phyloP scores from a whole-genome alignment of 2,113 vertebrate genomes.

The Paedocypris sp. region DNA sequence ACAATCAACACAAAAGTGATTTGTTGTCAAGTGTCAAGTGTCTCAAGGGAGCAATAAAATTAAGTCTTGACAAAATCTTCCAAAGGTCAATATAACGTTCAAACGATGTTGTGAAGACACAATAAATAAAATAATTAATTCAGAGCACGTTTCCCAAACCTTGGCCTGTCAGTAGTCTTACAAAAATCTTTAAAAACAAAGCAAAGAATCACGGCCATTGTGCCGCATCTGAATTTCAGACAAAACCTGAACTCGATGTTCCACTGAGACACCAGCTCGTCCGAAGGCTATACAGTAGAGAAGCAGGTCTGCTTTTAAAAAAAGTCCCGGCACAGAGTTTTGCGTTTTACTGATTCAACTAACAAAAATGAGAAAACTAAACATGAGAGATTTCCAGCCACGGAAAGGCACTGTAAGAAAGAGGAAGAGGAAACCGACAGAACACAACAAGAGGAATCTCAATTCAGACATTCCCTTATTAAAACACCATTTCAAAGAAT shows the following conservation, averaged over 20 bases:
- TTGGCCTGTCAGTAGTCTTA: too few species aligned
- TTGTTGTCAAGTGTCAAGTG: background rate
- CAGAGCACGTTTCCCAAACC: too few species aligned
- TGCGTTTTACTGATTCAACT: too few species aligned
- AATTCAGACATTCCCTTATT: background rate
- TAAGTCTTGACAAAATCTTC: too few species aligned
- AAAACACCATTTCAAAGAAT: background rate
- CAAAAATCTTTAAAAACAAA: background rate
- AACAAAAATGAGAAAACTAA: background rate
- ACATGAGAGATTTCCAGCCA: background rate
- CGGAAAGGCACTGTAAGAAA: slow-evolving; percentile 16
- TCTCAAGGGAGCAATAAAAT: too few species aligned
- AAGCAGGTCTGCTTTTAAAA: background rate
- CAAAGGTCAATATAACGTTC: too few species aligned
- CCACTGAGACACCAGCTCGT: background rate
- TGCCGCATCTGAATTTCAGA: slow-evolving; percentile 20
- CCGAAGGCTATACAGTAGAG: slow-evolving; percentile 3
- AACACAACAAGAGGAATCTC: background rate
- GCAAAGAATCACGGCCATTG: background rate
- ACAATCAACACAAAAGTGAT: background rate
- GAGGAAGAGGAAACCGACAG: background rate
- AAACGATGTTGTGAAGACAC: too few species aligned
- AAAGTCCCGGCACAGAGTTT: too few species aligned
- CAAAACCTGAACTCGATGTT: background rate
- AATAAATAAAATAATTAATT: too few species aligned